Percentiles rank a stretch among this genome's conserved stretches.
Conservation (phyloP, 2,113 vertebrate genomes). For the Strix aluco region DNA sequence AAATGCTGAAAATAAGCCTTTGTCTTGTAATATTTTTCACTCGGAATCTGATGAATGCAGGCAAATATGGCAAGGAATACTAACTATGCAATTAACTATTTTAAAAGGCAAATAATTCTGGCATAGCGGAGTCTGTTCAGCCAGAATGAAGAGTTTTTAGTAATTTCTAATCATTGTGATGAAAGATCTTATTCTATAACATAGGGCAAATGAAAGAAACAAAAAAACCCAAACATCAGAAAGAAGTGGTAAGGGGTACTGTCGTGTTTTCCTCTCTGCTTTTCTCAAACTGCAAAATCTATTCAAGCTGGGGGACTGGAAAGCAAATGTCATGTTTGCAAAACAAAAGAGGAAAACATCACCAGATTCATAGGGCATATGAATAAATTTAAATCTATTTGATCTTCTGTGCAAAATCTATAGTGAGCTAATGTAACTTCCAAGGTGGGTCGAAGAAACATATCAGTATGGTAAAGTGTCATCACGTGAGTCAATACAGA, state of each 20-base stretch:
- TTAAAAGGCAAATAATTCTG: not conserved
- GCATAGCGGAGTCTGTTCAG: not conserved
- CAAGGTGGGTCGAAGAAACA: not conserved
- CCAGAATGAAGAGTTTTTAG: not conserved
- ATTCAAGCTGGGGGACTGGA: slow-evolving; percentile 37
- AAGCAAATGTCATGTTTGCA: slow-evolving; percentile 57
- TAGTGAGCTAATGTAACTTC: slow-evolving; percentile 13
- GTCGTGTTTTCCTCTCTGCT: not conserved
- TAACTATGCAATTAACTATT: not conserved
- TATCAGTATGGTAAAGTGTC: not conserved
- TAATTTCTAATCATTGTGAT: not conserved
- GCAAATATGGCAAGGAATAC: not conserved
- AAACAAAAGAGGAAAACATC: slow-evolving; percentile 44
- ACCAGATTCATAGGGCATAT: slow-evolving; percentile 6
- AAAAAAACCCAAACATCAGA: not conserved
- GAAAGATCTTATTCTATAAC: not conserved
- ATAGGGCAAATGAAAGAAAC: not conserved
- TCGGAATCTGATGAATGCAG: not conserved
- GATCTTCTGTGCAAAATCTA: slow-evolving; percentile 42
- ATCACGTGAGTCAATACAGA: not conserved
- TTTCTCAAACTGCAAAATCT: slow-evolving; percentile 15
- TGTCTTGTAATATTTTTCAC: slow-evolving; percentile 29
- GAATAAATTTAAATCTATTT: slow-evolving; percentile 64
- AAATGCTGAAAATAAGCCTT: slow-evolving; percentile 35
- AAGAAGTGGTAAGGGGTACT: not conserved